phyloP scores from a whole-genome alignment of 2,797 vertebrate species.

The Heliangelus exortis region DNA sequence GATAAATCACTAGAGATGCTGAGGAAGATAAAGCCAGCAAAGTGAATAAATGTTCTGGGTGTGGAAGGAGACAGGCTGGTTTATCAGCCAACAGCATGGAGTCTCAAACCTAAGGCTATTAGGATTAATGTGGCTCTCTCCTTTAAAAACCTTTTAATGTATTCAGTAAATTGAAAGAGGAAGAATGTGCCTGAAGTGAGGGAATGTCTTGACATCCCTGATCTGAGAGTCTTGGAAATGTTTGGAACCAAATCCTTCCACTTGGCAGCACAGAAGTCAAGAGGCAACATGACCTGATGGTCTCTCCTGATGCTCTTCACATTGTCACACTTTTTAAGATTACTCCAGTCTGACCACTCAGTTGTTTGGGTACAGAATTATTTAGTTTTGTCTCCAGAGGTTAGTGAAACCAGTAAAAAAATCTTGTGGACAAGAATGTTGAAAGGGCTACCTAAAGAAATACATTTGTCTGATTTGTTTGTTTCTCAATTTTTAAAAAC shows the following conservation, averaged over 20 bases:
- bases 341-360: neutral
- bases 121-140: slow-evolving; percentile 41
- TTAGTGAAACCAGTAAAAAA: neutral
- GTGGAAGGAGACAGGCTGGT: slow-evolving; percentile 51
- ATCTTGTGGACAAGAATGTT: neutral
- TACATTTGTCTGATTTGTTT: neutral
- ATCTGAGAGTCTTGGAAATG: neutral
- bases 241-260: neutral
- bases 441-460: neutral
- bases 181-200: slow-evolving; percentile 44
- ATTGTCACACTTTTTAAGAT: neutral
- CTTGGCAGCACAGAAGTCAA: neutral
- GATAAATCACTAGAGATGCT: slow-evolving; percentile 27
- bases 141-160: slow-evolving; percentile 46
- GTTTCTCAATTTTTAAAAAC: too few species aligned
- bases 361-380: neutral
- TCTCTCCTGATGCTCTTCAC: neutral
- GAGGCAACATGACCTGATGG: neutral
- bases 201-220: neutral
- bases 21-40: slow-evolving; percentile 44
- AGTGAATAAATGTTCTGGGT: slow-evolving; percentile 55
- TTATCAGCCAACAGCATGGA: slow-evolving; percentile 57
- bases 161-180: slow-evolving; percentile 48
- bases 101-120: slow-evolving; percentile 48
- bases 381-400: neutral